Base-by-base conservation (phyloP, 2,888 invertebrate genomes). In the Petrophora chlorosata region DNA sequence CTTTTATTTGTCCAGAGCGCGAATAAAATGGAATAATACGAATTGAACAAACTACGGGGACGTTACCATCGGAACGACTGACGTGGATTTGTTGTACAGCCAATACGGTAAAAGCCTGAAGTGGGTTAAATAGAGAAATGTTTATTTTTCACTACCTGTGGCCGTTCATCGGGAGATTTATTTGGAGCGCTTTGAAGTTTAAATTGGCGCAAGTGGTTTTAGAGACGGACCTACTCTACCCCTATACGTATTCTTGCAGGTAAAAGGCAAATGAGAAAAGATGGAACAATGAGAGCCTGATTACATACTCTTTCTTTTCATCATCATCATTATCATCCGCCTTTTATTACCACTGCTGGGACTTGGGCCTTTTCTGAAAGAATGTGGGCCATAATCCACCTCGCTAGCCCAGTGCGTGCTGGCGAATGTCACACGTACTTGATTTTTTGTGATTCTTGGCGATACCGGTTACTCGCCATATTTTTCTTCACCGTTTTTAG, bases 1-100 rank as follows among this genome's bases (percentile, higher is more conserved):
- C 53, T 42, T 56, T 58, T 70, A 65, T 73, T 73, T 73, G 65
- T 63, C 63, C 61, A 58, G 53, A 61, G 58, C 44, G 59, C 55
- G 57, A 66, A 66, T 61, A 66, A 67, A 70, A 69, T 59, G 56
- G 63, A 60, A 65, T 61, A 65, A 47, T 56, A 58, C 59, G 65
- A 67, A 62, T 62, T 54, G 65, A 63, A 67, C 61, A 63, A 66
- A 66, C 61, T 61, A 53, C 35, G 52, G 47, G 56, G 44, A 49
- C 32, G 61, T 53, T 46, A 39, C 43, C 56, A 38, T 55, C 52
- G 55, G 49, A 65, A 63, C 52, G 59, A 29, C 56, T 59, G 63
- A 61, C 67, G 62, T 55, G 65, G 53, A 67, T 67, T 68, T 53
- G 51, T 53, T 58, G 53, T 54, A 39, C 56, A 36, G 56, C 49